Conservation (phyloP, 2,797 vertebrate species). For the Potorous gilbertii region DNA sequence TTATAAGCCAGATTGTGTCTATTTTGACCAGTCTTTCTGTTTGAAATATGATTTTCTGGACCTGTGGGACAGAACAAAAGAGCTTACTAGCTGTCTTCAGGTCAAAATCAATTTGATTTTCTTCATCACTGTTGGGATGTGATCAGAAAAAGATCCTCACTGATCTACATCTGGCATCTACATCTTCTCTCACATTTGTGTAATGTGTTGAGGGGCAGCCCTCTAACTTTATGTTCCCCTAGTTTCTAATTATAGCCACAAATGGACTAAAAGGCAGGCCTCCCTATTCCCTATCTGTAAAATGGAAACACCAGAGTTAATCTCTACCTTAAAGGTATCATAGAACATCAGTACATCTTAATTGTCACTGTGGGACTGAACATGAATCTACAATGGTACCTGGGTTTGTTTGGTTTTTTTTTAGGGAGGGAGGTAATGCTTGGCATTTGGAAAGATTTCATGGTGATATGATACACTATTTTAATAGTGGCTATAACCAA, state of each 20-base stretch:
- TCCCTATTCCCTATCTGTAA: neutral
- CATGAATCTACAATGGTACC: neutral
- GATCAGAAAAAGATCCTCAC: neutral
- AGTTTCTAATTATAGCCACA: neutral
- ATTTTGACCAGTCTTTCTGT: neutral
- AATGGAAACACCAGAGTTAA: neutral
- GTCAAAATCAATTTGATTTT: neutral
- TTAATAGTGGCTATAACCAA: neutral
- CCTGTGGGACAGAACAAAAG: neutral
- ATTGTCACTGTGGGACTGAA: neutral
- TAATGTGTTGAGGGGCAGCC: neutral
- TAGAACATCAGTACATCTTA: neutral
- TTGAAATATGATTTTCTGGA: constrained; percentile 19
- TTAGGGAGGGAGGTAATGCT: neutral
- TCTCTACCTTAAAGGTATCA: neutral
- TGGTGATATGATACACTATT: neutral
- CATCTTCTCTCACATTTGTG: neutral
- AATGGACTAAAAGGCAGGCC: neutral
- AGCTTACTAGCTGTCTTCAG: constrained; percentile 32
- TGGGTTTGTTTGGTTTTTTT: neutral
- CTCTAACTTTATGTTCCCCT: neutral
- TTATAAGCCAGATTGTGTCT: neutral
- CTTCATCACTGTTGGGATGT: constrained; percentile 24
- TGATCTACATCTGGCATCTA: neutral
- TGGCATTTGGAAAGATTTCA: neutral